Evolutionary conservation across 2,797 vertebrate species (phyloP), one percentile per base, ranked within the genome.

Genomic region (Acropternis orthonyx): DNA sequence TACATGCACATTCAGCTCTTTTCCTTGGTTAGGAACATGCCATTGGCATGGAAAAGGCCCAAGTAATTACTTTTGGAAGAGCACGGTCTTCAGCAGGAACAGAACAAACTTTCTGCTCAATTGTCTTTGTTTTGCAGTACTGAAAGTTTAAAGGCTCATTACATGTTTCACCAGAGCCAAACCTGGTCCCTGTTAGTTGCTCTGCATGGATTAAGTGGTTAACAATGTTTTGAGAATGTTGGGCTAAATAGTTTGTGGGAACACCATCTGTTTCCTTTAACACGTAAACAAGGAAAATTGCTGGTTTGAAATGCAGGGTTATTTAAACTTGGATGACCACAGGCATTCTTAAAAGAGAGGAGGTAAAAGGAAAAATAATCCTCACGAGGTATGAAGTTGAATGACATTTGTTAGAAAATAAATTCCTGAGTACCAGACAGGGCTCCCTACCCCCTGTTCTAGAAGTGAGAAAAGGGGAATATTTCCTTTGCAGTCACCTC

Each of bases 261-360:
- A 91, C 73, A 58, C 97, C 98, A 98, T 98, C 97, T 98, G 97
- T 96, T 98, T 97, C 96, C 96, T 95, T 96, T 85, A 98, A 94
- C 83, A 54, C 23, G 3, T 97, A 98, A 98, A 98, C 97, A 98
- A 96, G 92, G 95, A 97, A 97, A 97, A 98, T 97, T 95, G 95
- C 96, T 97, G 93, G 95, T 96, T 97, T 95, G 96, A 97, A 97
- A 97, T 96, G 93, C 73, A 79, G 91, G 89, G 75, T 95, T 97
- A 94, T 96, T 95, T 92, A 88, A 97, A 95, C 78, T 93, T 68
- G 72, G 91, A 93, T 97, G 94, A 97, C 97, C 97, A 96, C 95
- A 97, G 89, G 94, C 97, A 98, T 98, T 91, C 94, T 95, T 95
- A 68, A 92, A 96, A 95, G 67, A 97, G 80, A 96, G 92, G 85